Evolutionary conservation across 2,888 invertebrate species (phyloP), one percentile per base, ranked within the genome.

Genomic region (Drosophila anomalata): DNA sequence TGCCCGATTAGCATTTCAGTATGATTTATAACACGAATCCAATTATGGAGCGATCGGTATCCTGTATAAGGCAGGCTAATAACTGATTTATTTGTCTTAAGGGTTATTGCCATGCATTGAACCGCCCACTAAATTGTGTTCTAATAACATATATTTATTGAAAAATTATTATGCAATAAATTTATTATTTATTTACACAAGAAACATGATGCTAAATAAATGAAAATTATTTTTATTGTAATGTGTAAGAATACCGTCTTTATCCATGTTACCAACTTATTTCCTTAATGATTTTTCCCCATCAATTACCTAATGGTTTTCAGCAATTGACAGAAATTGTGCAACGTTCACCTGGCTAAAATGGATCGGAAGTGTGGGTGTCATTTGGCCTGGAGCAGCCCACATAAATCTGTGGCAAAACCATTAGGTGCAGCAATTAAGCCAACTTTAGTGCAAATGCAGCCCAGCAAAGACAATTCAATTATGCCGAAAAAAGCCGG

Each of bases 1-100:
- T 62, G 61, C 54, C 50, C 41, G 41, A 82, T 82, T 82, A 71
- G 82, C 82, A 82, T 82, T 75, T 75, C 67, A 70, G 46, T 69
- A 67, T 62, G 61, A 75, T 61, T 76, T 42, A 71, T 59, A 41
- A 31, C 47, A 57, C 65, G 51, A 42, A 58, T 31, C 65, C 68
- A 76, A 74, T 75, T 72, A 76, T 73, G 78, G 79, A 20, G n/a
- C 46, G 68, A 60, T 50, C 36, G 17, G 73, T 80, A 82, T 82
- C 83, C 86, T 82, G 78, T 52, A 68, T 74, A 56, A 53, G 55
- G 46, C 54, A 41, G 42, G 31, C 26, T 46, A 42, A 66, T 59
- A 76, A 70, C 75, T 78, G 65, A 70, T 69, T 67, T 73, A 67
- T 66, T 51, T 42, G 39, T 46, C 48, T 51, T 20, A 67, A 57